A percentile compares a stretch with the other conserved stretches of the same genome.
Conservation (phyloP, 2,797 vertebrate genomes). For the Phrynocephalus vlangalii region DNA sequence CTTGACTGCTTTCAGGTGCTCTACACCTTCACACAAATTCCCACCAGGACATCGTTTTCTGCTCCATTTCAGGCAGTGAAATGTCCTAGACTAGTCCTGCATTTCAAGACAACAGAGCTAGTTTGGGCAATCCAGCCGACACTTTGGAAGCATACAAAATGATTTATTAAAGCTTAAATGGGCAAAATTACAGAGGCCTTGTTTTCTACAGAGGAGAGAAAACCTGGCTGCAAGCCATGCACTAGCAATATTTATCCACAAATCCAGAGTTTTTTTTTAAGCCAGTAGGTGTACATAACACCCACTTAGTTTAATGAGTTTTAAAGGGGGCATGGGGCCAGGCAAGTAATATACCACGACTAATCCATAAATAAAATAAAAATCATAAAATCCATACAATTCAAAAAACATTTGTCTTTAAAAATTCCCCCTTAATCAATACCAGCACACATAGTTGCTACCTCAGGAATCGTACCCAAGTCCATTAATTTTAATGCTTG, state of each 20-base stretch:
- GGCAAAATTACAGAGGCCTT: slow-evolving; percentile 18
- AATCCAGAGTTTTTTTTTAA: slow-evolving; percentile 44
- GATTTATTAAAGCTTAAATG: slow-evolving; percentile 17
- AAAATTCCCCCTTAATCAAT: slow-evolving; percentile 55
- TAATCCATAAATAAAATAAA: slow-evolving; percentile 53
- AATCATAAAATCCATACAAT: slow-evolving; percentile 41
- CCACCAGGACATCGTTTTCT: not conserved
- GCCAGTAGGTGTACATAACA: slow-evolving; percentile 1
- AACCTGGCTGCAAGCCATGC: slow-evolving; percentile 14
- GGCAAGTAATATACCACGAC: slow-evolving; percentile 12
- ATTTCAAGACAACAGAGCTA: not conserved
- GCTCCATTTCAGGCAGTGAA: not conserved
- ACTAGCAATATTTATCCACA: slow-evolving; percentile 27
- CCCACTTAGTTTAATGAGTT: slow-evolving; percentile 55
- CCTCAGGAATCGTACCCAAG: slow-evolving; percentile 43
- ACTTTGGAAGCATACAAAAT: slow-evolving; percentile 5
- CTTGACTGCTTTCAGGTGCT: not conserved
- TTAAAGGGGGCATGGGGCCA: slow-evolving; percentile 5
- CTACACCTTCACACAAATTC: not conserved
- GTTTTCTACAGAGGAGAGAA: slow-evolving; percentile 33
- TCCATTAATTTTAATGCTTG: slow-evolving; percentile 56
- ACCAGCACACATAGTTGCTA: slow-evolving; percentile 48
- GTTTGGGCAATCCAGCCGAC: no score
- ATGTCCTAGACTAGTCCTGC: not conserved
- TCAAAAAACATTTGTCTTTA: slow-evolving; percentile 51